phyloP scores from a whole-genome alignment of 2,797 vertebrate genomes.

The Gymnocypris eckloni region DNA sequence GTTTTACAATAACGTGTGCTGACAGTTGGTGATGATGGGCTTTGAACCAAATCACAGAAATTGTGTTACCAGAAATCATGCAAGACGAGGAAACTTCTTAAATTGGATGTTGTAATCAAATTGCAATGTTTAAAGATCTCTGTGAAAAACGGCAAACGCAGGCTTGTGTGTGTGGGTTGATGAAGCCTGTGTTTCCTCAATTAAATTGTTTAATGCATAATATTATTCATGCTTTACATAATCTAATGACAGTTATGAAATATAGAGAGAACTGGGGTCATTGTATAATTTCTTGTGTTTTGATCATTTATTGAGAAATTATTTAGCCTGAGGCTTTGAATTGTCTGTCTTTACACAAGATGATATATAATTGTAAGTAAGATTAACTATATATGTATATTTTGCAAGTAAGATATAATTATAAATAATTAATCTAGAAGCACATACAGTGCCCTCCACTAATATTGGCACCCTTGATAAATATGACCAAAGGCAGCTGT shows the following conservation, averaged over 20 bases:
- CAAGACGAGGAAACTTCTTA: slow-evolving; percentile 50
- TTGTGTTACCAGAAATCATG: slow-evolving; percentile 59
- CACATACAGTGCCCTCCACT: no score
- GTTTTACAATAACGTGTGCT: slow-evolving; percentile 56
- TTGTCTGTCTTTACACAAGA: no score
- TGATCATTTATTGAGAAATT: not conserved
- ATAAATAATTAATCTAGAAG: no score
- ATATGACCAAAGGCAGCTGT: no score
- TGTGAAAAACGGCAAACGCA: not conserved
- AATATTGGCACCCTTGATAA: no score
- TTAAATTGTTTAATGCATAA: slow-evolving; percentile 8
- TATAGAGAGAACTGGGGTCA: not conserved
- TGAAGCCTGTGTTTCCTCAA: slow-evolving; percentile 3
- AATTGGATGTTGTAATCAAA: slow-evolving; percentile 55
- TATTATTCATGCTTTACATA: not conserved
- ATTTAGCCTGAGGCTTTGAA: no score
- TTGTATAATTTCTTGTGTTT: not conserved
- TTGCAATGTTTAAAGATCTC: slow-evolving; percentile 35
- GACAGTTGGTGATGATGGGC: slow-evolving; percentile 67
- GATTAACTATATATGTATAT: no score
- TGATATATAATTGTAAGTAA: no score
- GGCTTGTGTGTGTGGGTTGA: not conserved
- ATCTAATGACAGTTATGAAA: not conserved
- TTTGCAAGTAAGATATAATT: no score
- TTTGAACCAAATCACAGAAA: slow-evolving; percentile 71